phyloP scores from a whole-genome alignment of 1,140 invertebrate genomes.

The Venturia canescens region DNA sequence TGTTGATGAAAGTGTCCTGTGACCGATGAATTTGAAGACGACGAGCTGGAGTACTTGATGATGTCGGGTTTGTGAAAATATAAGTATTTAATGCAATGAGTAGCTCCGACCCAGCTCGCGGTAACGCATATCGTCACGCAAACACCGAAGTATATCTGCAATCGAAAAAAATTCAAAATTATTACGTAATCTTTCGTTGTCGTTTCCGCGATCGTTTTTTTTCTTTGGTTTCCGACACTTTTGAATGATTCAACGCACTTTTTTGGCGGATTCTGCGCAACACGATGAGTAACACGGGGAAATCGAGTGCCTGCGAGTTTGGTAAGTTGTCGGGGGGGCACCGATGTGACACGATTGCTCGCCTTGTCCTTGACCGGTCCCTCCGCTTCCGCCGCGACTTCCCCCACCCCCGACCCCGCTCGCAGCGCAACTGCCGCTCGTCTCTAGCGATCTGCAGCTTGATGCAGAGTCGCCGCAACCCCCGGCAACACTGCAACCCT shows the following conservation, averaged over 20 bases:
- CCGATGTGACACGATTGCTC: conserved; percentile 62
- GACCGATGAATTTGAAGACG: conserved; percentile 71
- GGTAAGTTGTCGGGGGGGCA: conserved; percentile 61
- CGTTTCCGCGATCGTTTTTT: conserved; percentile 1
- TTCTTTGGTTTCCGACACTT: conserved; percentile 9
- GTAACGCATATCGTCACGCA: conserved; percentile 90
- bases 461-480: conserved; percentile 65
- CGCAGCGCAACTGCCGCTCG: conserved; percentile 57
- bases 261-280: conserved; percentile 72
- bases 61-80: conserved; percentile 80
- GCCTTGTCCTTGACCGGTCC: conserved; percentile 64
- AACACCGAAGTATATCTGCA: conserved; percentile 91
- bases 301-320: conserved; percentile 62
- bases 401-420: conserved; percentile 57
- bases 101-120: conserved; percentile 92
- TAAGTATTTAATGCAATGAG: conserved; percentile 92
- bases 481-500: conserved; percentile 61
- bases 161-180: conserved; percentile 60
- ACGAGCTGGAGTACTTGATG: conserved; percentile 53
- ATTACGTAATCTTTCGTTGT: neutral
- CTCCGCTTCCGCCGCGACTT: conserved; percentile 52
- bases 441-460: conserved; percentile 67
- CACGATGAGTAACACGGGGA: conserved; percentile 70
- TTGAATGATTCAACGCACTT: conserved; percentile 59
- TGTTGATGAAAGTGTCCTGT: conserved; percentile 75